phyloP scores from a whole-genome alignment of 1,140 invertebrate species.

The Holcopasites calliopsidis region DNA sequence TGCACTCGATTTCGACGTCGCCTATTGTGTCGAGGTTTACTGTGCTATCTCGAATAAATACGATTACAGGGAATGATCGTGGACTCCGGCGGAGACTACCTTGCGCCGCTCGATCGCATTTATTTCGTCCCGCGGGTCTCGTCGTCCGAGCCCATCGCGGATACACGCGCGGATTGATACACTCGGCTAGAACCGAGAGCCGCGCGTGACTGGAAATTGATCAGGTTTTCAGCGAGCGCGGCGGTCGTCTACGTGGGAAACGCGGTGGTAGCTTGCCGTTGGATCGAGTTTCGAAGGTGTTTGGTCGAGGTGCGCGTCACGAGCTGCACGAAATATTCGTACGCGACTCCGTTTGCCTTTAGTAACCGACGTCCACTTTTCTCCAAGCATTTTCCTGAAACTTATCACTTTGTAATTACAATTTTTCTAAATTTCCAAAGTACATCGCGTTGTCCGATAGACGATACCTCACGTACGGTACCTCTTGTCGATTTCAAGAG shows the following conservation, averaged over 20 bases:
- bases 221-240: not conserved
- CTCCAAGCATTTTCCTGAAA: too few relatives aligned
- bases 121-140: not conserved
- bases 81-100: not conserved
- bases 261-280: too few relatives aligned
- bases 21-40: slow-evolving; percentile 26
- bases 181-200: not conserved
- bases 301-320: too few relatives aligned
- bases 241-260: not conserved
- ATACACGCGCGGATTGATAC: not conserved
- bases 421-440: too few relatives aligned
- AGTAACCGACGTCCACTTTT: too few relatives aligned
- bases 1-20: slow-evolving; percentile 3
- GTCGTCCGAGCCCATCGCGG: too few relatives aligned
- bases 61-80: slow-evolving; percentile 39
- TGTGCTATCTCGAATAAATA: slow-evolving; percentile 41
- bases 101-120: slow-evolving; percentile 5
- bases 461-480: too few relatives aligned
- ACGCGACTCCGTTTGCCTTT: too few relatives aligned
- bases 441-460: too few relatives aligned
- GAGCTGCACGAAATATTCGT: too few relatives aligned
- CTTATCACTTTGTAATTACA: too few relatives aligned
- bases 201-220: not conserved
- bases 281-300: too few relatives aligned
- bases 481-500: not conserved